Percentiles rank a stretch among this genome's conserved stretches.
phyloP scores from a whole-genome alignment of 2,888 invertebrate species.

The Heteromyza rotundicornis region DNA sequence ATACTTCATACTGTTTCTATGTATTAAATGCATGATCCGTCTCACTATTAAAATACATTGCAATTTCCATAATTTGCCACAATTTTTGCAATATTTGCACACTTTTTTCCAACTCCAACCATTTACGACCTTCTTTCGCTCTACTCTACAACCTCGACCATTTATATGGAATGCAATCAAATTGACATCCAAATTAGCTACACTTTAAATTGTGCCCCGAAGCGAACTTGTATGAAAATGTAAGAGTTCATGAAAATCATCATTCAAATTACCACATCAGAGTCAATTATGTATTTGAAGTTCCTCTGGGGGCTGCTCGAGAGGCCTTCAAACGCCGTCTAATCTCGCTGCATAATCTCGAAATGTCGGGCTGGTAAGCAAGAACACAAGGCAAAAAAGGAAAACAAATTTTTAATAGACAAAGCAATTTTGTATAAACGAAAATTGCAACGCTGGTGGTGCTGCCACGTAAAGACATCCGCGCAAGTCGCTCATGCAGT shows the following conservation, averaged over 20 bases:
- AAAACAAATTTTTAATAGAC: constrained; percentile 26
- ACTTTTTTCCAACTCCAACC: no score
- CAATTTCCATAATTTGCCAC: no score
- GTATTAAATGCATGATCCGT: no score
- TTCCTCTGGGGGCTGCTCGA: constrained; percentile 3
- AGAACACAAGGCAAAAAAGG: constrained; percentile 13
- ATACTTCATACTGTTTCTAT: no score
- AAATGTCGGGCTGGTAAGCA: not conserved
- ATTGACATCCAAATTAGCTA: constrained; percentile 14
- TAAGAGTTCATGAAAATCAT: constrained; percentile 9
- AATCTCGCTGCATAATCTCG: constrained; percentile 10
- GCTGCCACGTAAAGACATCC: constrained; percentile 37
- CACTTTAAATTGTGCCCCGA: not conserved
- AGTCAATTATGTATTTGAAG: constrained; percentile 23
- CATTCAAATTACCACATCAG: constrained; percentile 30
- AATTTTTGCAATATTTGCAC: no score
- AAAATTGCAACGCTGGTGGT: constrained; percentile 40
- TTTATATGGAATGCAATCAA: not conserved
- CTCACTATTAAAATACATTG: no score
- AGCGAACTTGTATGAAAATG: not conserved
- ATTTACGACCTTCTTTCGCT: not conserved
- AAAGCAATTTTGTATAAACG: constrained; percentile 10
- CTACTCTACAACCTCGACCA: not conserved
- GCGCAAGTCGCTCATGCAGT: constrained; percentile 28
- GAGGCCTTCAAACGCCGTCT: constrained; percentile 25